These are phyloP conservation scores for Dinothrombium tinctorium DNA, from an alignment of 1,140 invertebrate species.

Conservation along the genomic window DNA sequence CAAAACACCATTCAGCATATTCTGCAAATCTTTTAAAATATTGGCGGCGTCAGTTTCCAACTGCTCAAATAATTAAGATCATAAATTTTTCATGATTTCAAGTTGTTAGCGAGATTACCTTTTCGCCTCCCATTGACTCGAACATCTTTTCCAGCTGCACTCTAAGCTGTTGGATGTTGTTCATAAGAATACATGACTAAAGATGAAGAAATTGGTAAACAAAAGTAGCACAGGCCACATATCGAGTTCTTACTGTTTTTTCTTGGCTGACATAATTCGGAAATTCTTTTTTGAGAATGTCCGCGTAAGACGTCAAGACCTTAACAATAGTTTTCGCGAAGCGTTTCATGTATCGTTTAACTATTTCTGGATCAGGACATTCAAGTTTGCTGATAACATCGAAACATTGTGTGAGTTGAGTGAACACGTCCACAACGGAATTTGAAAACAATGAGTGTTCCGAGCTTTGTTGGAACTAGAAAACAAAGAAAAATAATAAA, in stretches of 20 bases:
- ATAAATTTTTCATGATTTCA: background rate
- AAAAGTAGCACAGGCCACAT: background rate
- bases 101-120: slow-evolving; percentile 21
- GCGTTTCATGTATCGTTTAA: slow-evolving; percentile 91
- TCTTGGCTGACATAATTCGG: slow-evolving; percentile 76
- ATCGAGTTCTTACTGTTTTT: slow-evolving; percentile 47
- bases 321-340: slow-evolving; percentile 98
- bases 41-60: slow-evolving; percentile 85
- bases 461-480: slow-evolving; percentile 94
- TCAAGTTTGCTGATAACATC: slow-evolving; percentile 96
- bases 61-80: slow-evolving; percentile 14
- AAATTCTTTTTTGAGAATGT: slow-evolving; percentile 94
- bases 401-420: slow-evolving; percentile 96
- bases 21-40: slow-evolving; percentile 86
- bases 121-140: slow-evolving; percentile 94
- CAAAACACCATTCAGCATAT: slow-evolving; percentile 70
- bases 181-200: slow-evolving; percentile 96
- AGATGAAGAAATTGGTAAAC: slow-evolving; percentile 15
- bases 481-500: background rate
- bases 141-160: slow-evolving; percentile 99
- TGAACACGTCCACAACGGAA: slow-evolving; percentile 99
- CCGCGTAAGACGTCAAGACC: slow-evolving; percentile 87
- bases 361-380: slow-evolving; percentile 57
- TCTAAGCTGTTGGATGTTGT: slow-evolving; percentile 95
- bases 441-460: slow-evolving; percentile 97